Evolutionary conservation across 1,140 invertebrate genomes (phyloP).

Genomic region (Drosophila bifasciata): DNA sequence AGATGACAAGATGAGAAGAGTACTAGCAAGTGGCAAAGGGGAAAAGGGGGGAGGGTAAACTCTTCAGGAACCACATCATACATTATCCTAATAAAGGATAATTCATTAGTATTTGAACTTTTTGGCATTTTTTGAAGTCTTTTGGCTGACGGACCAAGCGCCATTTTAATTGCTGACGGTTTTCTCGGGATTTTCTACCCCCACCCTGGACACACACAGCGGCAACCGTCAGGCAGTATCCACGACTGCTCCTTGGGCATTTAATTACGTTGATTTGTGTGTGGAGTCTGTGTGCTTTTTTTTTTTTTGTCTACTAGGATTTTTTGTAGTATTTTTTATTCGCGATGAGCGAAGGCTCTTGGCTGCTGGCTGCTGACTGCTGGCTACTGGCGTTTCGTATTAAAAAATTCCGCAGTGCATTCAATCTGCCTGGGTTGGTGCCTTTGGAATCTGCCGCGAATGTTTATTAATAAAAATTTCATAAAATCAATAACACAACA

Average conservation of each 20-base stretch:
- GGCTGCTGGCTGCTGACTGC: no score
- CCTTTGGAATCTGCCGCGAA: slow-evolving; percentile 65
- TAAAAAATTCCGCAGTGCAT: slow-evolving; percentile 71
- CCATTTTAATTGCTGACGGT: slow-evolving; percentile 70
- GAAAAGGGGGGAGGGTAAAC: slow-evolving; percentile 47
- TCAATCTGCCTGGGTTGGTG: slow-evolving; percentile 37
- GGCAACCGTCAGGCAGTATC: neutral
- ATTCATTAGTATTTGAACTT: slow-evolving; percentile 84
- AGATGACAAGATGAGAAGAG: slow-evolving; percentile 22
- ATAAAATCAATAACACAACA: slow-evolving; percentile 73
- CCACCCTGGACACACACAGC: neutral
- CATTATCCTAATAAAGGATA: slow-evolving; percentile 84
- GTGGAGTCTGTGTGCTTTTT: neutral
- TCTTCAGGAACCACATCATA: slow-evolving; percentile 83
- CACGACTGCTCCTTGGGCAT: slow-evolving; percentile 37
- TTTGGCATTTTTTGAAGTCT: slow-evolving; percentile 82
- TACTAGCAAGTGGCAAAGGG: no score
- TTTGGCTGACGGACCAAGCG: slow-evolving; percentile 67
- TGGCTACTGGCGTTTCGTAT: slow-evolving; percentile 49
- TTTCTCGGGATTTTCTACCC: slow-evolving; percentile 12
- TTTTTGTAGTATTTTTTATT: slow-evolving; percentile 14
- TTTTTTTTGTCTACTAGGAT: neutral
- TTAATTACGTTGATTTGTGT: slow-evolving; percentile 73
- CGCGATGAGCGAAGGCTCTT: no score
- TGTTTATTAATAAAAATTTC: slow-evolving; percentile 80